Evolutionary conservation across 2,113 vertebrate species (phyloP), one percentile per base, ranked within the genome.

Genomic region (Origma solitaria): DNA sequence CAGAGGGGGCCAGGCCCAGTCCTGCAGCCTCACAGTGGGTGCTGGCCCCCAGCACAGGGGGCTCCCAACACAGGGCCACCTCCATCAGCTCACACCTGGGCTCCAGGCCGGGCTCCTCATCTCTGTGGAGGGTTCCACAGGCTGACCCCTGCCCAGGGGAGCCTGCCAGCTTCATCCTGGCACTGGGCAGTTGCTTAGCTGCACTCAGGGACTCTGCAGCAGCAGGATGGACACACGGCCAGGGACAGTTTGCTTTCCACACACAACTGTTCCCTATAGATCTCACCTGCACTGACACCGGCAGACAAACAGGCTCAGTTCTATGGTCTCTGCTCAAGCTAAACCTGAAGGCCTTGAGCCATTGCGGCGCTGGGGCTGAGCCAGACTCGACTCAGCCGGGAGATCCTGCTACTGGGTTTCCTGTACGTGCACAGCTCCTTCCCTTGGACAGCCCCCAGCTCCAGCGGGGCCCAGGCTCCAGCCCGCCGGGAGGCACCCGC

Each of bases 361-460:
- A 1, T 7, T 28, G 54, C 79, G 51, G 11, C 1, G 58, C 44
- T 94, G 93, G 94, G 82, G 31, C 71, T 2, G 72, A 90, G 93
- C 92, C 93, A 93, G 87, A 3, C 50, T 33, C 18, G 2, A 2
- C 50, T 45, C 60, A 38, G 95, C 47, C 14, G n/a, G 82, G 79
- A 94, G 94, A 77, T 94, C 93, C 94, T 86, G 90, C 94, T 81
- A 1, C 92, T 90, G 85, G 50, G 51, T 37, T 96, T 97, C 93
- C 96, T 95, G 92, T 92, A 93, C 38, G 49, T 40, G 75, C 93
- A 69, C 75, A 44, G 23, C 85, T 91, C 85, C 94, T 92, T 91
- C 92, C 88, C 80, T 90, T 83, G 86, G 90, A 73, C 94, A 94
- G 60, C 54, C 87, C 95, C 79, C 90, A 93, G 78, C 82, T 82